Conservation (phyloP, 2,113 vertebrate species). For the Chloebia gouldiae region DNA sequence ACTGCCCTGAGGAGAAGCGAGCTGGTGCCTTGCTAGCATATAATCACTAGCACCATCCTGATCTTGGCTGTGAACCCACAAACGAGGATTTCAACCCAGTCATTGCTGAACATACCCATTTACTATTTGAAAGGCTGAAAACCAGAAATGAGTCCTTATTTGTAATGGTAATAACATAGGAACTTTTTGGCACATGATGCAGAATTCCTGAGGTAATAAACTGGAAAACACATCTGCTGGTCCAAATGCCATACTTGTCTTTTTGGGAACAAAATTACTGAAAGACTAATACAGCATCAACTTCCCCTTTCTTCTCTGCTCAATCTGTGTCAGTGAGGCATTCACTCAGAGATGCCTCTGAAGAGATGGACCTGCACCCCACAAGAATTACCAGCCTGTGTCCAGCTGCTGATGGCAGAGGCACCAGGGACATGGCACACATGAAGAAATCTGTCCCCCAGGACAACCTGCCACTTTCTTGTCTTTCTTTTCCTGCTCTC, state of each 20-base stretch:
- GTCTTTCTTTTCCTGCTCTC: background rate
- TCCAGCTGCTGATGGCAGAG: rapidly evolving
- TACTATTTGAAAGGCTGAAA: background rate
- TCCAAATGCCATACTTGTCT: background rate
- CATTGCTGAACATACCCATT: background rate
- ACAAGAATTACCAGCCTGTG: background rate
- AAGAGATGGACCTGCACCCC: background rate
- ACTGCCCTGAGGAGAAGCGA: background rate
- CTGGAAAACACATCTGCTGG: background rate
- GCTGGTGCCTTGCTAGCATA: background rate
- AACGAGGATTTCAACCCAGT: background rate
- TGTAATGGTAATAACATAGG: background rate
- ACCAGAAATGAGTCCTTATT: background rate
- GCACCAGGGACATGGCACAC: background rate
- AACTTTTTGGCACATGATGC: background rate
- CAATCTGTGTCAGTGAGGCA: background rate
- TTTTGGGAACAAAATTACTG: background rate
- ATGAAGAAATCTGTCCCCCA: background rate
- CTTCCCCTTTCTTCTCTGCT: background rate
- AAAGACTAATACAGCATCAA: background rate
- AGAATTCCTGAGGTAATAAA: background rate
- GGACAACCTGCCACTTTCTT: background rate
- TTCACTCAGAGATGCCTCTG: background rate
- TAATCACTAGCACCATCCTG: background rate
- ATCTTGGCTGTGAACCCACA: background rate